These are phyloP conservation scores for Corythucha ciliata DNA, from an alignment of 2,888 invertebrate species.

Conservation along the genomic window DNA sequence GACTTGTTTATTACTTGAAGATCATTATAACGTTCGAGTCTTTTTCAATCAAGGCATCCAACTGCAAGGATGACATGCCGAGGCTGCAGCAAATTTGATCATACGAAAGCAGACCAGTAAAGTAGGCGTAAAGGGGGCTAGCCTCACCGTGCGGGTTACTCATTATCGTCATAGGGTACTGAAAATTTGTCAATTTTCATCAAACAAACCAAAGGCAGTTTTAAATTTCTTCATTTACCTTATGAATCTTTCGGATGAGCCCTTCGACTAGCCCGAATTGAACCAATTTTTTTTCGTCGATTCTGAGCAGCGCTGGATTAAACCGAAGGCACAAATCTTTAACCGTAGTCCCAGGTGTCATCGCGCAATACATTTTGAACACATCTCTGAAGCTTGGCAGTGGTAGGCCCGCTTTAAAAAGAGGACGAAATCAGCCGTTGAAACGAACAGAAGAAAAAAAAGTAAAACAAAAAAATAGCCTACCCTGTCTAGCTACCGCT, in stretches of 20 bases:
- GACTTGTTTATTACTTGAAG: conserved; percentile 53
- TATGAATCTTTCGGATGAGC: conserved; percentile 69
- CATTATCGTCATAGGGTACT: conserved; percentile 48
- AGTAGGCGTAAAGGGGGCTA: conserved; percentile 43
- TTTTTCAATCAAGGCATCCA: conserved; percentile 73
- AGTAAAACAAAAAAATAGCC: conserved; percentile 33
- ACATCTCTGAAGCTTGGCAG: conserved; percentile 59
- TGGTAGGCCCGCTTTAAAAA: conserved; percentile 48
- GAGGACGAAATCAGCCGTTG: not conserved
- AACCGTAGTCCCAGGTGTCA: conserved; percentile 67
- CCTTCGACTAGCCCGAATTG: conserved; percentile 82
- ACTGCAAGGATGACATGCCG: conserved; percentile 59
- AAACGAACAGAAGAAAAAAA: not conserved
- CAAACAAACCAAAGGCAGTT: not conserved
- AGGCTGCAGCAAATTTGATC: conserved; percentile 88
- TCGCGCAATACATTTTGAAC: conserved; percentile 63
- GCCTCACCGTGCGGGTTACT: conserved; percentile 28
- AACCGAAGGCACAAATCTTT: conserved; percentile 63
- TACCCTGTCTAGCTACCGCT: conserved; percentile 60
- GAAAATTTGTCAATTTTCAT: conserved; percentile 28
- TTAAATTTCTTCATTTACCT: conserved; percentile 44
- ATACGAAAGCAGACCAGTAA: conserved; percentile 69
- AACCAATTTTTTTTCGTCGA: conserved; percentile 72
- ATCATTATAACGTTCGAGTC: conserved; percentile 73
- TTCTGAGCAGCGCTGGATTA: conserved; percentile 63